Percentiles rank a stretch among this genome's conserved stretches.
Evolutionary conservation across 2,113 vertebrate genomes (phyloP).

Genomic region (Neotoma lepida): DNA sequence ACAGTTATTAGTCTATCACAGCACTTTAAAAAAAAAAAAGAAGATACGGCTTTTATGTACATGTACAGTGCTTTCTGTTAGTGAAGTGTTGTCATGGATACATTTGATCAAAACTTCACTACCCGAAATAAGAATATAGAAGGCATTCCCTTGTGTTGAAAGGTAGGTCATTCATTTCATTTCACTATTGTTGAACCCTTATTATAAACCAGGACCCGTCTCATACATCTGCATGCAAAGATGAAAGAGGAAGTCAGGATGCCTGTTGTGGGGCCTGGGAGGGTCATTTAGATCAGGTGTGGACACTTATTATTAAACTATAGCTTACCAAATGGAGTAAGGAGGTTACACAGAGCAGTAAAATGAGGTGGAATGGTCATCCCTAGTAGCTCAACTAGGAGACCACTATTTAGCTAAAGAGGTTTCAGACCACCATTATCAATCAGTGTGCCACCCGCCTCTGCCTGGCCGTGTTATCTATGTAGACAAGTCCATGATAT

Average conservation of each 20-base stretch:
- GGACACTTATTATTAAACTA: background rate
- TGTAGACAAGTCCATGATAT: no score
- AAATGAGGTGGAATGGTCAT: background rate
- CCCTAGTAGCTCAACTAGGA: accelerated
- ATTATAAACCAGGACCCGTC: background rate
- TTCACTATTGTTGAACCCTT: background rate
- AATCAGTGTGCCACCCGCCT: accelerated
- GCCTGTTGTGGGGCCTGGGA: no score
- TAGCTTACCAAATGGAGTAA: background rate
- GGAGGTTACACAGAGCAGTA: background rate
- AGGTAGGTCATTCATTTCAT: background rate
- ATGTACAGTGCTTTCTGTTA: background rate
- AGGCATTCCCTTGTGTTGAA: conserved; percentile 22
- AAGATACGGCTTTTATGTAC: background rate
- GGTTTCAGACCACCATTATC: no score
- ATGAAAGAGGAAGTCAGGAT: background rate
- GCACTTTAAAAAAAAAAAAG: conserved; percentile 10
- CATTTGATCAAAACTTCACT: conserved; percentile 41
- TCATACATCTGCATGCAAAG: background rate
- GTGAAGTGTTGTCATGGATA: conserved; percentile 70
- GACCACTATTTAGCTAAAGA: background rate
- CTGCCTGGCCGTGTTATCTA: accelerated
- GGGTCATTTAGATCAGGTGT: accelerated
- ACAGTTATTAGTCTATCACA: conserved; percentile 43
- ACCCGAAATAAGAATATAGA: conserved; percentile 40